These are phyloP conservation scores for Illadopsis cleaveri DNA, from an alignment of 2,113 vertebrate genomes.

Conservation along the genomic window DNA sequence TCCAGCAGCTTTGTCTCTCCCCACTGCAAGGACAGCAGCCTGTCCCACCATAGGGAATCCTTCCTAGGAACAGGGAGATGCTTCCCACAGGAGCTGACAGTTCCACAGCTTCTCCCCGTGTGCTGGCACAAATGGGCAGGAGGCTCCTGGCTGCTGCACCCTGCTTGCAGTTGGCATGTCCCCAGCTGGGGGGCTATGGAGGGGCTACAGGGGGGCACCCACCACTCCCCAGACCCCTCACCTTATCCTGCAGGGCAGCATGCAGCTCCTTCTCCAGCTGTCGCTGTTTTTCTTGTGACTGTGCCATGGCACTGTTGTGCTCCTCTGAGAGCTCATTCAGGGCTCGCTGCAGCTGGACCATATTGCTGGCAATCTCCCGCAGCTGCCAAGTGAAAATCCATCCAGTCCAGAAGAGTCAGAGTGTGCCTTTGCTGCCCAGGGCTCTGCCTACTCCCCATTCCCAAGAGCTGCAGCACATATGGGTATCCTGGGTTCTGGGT, in stretches of 20 bases:
- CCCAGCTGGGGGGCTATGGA: no score
- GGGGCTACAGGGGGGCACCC: neutral
- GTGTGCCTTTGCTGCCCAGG: fast-evolving
- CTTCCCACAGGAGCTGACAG: neutral
- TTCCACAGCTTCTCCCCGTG: neutral
- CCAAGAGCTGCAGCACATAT: neutral
- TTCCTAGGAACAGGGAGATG: neutral
- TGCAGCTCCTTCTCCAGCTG: constrained; percentile 78
- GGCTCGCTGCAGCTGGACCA: constrained; percentile 78
- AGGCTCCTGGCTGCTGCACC: neutral
- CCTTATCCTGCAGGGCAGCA: constrained; percentile 81
- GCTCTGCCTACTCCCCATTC: neutral
- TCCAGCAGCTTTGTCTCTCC: neutral
- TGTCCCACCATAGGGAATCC: neutral
- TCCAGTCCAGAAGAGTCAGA: neutral
- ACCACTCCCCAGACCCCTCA: neutral
- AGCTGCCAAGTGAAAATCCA: constrained; percentile 65
- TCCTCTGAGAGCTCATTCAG: constrained; percentile 78
- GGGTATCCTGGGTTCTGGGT: neutral
- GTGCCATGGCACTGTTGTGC: constrained; percentile 69
- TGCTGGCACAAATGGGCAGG: neutral
- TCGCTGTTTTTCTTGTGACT: constrained; percentile 66
- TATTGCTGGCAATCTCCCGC: constrained; percentile 76
- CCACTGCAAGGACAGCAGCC: neutral
- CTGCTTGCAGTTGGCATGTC: neutral